Evolutionary conservation across 2,888 invertebrate genomes (phyloP), one percentile per base, ranked within the genome.

Genomic region (Eupithecia abbreviata): DNA sequence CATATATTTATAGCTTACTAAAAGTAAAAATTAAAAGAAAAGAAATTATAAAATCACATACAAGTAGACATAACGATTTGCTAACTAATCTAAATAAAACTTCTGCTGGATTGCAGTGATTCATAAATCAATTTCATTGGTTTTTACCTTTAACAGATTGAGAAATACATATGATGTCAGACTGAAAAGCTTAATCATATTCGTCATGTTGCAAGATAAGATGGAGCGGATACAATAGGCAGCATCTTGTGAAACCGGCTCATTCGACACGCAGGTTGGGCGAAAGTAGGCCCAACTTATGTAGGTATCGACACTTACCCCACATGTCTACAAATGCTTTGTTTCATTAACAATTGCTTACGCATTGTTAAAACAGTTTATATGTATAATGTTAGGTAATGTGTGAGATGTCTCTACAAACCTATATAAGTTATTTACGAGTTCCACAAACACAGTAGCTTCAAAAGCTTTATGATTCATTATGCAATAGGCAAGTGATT

Each of bases 131-230:
- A 42, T 72, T 72, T 58, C 55, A 72, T 74, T 66, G 74, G 15
- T 68, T 43, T 62, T 79, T 80, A 68, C 66, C 80, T 79, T 77
- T 79, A 70, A 74, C 73, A 78, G 76, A 82, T 87, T 86, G 81
- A 87, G 87, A 82, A 88, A 86, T 83, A 30, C 12, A 79, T 85
- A 90, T 92, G 90, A 92, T 89, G 91, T 91, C 91, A 91, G 88
- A 88, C 86, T 87, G 88, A 92, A 87, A 90, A 92, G 89, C 89
- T 93, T 93, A 93, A 93, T 94, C 91, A 93, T 93, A 94, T 93
- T 91, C 92, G 88, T 83, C 84, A 88, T 94, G 91, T 91, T 89
- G 93, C 86, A 94, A 94, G 92, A 88, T 90, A 90, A 92, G 91
- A 91, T 91, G 92, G 88, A 90, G 90, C 90, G 88, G 91, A 91